A percentile compares a stretch with the other conserved stretches of the same genome.
Conservation (phyloP, 2,797 vertebrate species). For the Lutra lutra region DNA sequence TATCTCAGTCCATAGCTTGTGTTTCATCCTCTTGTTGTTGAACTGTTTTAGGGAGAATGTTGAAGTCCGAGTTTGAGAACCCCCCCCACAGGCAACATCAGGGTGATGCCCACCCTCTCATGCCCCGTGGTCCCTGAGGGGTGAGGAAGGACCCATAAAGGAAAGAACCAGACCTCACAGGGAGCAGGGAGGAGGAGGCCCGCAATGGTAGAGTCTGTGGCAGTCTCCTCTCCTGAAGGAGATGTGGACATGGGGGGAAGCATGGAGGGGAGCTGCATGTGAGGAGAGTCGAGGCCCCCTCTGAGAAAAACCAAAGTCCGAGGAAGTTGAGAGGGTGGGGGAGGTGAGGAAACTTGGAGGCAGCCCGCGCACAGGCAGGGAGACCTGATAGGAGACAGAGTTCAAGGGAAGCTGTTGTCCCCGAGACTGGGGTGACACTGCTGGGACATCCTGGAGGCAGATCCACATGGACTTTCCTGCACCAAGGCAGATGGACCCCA, state of each 20-base stretch:
- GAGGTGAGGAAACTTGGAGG: neutral
- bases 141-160: neutral
- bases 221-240: neutral
- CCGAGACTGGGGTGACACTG: neutral
- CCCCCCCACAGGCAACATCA: neutral
- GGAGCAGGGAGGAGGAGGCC: neutral
- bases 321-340: neutral
- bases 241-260: neutral
- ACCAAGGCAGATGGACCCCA: too few relatives aligned
- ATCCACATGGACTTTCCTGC: neutral
- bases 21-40: neutral
- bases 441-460: neutral
- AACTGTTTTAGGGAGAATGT: neutral
- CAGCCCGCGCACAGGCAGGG: neutral
- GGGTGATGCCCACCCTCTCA: too few relatives aligned
- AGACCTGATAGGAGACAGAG: neutral
- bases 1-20: neutral
- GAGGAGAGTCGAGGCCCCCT: neutral
- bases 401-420: neutral
- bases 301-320: neutral
- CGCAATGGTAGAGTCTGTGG: neutral
- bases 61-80: neutral
- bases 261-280: too few relatives aligned
- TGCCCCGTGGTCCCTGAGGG: accelerated
- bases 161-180: neutral